Evolutionary conservation across 2,888 invertebrate genomes (phyloP).

Genomic region (Cloeon dipterum): DNA sequence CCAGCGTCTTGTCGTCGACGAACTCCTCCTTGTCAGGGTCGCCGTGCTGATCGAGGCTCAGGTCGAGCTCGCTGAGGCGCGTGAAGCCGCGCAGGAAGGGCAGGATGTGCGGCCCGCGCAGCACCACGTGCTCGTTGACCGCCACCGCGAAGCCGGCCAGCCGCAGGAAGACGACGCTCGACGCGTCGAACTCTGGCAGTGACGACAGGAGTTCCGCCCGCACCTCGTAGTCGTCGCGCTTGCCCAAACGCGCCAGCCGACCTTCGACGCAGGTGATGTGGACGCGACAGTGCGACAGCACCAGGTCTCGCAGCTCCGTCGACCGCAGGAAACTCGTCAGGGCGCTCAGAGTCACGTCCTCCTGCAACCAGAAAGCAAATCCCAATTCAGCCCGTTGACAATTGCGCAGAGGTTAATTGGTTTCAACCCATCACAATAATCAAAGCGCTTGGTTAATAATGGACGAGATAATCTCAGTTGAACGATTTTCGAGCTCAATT

Average conservation of each 20-base stretch:
- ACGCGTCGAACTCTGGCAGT: constrained; percentile 20
- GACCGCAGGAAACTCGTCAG: constrained; percentile 23
- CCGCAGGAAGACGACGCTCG: constrained; percentile 23
- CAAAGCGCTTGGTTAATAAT: too few species aligned
- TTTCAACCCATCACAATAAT: too few species aligned
- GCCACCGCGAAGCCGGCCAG: constrained; percentile 24
- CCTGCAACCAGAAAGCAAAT: too few species aligned
- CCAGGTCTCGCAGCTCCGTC: constrained; percentile 25
- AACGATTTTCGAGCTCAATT: too few species aligned
- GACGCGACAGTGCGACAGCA: constrained; percentile 25
- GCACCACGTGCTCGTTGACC: constrained; percentile 20
- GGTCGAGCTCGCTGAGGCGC: constrained; percentile 23
- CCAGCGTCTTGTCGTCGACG: constrained; percentile 22
- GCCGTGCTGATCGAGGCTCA: constrained; percentile 18
- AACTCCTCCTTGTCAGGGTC: constrained; percentile 15
- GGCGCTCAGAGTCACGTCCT: constrained; percentile 22
- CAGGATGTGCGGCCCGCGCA: constrained; percentile 23
- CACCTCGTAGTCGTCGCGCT: constrained; percentile 17
- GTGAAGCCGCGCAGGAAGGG: constrained; percentile 24
- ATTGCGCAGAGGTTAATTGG: too few species aligned
- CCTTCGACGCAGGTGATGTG: constrained; percentile 23
- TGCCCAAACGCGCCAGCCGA: constrained; percentile 17
- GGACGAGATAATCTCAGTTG: too few species aligned
- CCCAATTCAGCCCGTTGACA: too few species aligned
- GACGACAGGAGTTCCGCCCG: constrained; percentile 16